Percentiles rank a stretch among this genome's conserved stretches.
These are phyloP conservation scores for Hemiscyllium ocellatum DNA, from an alignment of 2,113 vertebrate species.

Conservation along the genomic window DNA sequence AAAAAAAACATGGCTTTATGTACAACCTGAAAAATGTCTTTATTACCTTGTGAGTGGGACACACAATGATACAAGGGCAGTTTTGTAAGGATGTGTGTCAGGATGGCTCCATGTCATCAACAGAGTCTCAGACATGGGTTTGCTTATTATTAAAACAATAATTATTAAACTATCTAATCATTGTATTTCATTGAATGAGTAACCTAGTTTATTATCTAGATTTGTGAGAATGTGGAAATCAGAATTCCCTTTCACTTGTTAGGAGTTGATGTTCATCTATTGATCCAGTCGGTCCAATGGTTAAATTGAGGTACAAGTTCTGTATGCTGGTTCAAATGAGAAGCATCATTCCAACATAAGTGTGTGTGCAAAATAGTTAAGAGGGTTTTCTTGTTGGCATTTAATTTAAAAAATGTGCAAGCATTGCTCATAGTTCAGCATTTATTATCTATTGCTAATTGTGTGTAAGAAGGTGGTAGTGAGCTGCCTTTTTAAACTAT, in stretches of 20 bases:
- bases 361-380: neutral
- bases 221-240: neutral
- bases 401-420: neutral
- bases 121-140: neutral
- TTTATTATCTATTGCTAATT: neutral
- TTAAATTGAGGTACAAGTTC: neutral
- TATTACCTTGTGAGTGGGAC: neutral
- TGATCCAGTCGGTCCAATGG: neutral
- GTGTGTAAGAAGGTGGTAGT: neutral
- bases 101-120: neutral
- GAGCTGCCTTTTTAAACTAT: neutral
- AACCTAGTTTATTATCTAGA: neutral
- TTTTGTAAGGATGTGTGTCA: neutral
- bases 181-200: constrained; percentile 15
- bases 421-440: neutral
- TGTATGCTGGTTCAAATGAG: neutral
- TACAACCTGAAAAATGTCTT: neutral
- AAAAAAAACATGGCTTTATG: neutral
- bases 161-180: neutral
- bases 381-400: neutral
- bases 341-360: neutral
- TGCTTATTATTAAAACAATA: neutral
- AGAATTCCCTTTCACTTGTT: neutral
- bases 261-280: neutral
- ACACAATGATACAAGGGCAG: neutral